Evolutionary conservation across 2,888 invertebrate genomes (phyloP), one percentile per base, ranked within the genome.

Genomic region (Sussaba pulchella): DNA sequence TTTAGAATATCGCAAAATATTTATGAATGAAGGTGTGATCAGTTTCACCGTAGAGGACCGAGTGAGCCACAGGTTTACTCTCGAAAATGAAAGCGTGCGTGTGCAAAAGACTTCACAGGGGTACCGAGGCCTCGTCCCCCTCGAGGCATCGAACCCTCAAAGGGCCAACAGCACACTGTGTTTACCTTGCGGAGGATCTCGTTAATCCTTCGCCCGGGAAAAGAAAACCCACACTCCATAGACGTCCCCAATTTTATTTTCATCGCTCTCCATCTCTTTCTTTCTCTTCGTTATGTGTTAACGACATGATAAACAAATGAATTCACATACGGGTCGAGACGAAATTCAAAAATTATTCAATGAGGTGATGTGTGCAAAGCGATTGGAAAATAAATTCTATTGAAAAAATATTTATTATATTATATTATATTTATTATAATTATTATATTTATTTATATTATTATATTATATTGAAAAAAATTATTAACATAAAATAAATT

Each of bases 1-100:
- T n/a, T n/a, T n/a, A n/a, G n/a, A n/a, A n/a, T n/a, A n/a, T n/a
- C n/a, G n/a, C 31, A 31, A 31, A 31, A 31, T 31, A 31, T 31
- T 31, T 17, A 41, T 8, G 1, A 54, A 17, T 54, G n/a, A 24
- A 8, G 4, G n/a, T 12, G 36, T 9, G 4, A 31, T 36, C 36
- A 66, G 19, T 3, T 41, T 52, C 14, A 52, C 52, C 47, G 14
- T 14, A 21, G 21, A n/a, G 21, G 2, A 17, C 21, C n/a, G 31
- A 9, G 8, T 12, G 19, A 83, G 82, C 84, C 84, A 85, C 89
- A 88, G 88, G 88, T 87, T 80, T 84, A 59, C 59, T 43, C 67
- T 21, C 21, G 50, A 52, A 63, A 67, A 63, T 43, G 45, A 31
- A 36, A 45, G 12, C 43, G 14, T 17, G 59, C 69, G 54, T 43